Evolutionary conservation across 2,797 vertebrate genomes (phyloP).

Genomic region (Erethizon dorsatum): DNA sequence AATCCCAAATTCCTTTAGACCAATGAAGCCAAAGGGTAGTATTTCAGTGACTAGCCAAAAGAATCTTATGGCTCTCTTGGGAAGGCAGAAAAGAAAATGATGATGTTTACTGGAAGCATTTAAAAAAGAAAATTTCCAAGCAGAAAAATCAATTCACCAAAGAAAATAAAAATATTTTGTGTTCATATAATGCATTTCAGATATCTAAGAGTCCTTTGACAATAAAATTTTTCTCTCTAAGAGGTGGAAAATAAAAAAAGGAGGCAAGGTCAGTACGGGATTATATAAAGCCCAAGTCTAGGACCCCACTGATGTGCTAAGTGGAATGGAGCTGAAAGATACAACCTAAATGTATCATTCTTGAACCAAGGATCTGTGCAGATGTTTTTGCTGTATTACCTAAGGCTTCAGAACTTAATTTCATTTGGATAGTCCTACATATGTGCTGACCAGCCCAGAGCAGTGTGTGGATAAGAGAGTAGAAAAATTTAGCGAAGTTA

Average conservation of each 20-base stretch:
- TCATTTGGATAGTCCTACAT: background rate
- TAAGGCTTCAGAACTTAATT: background rate
- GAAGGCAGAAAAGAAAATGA: slow-evolving; percentile 67
- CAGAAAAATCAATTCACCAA: slow-evolving; percentile 46
- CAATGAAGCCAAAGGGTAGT: slow-evolving; percentile 58
- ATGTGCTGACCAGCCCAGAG: background rate
- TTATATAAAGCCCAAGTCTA: background rate
- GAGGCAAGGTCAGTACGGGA: background rate
- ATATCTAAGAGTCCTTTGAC: slow-evolving; percentile 9
- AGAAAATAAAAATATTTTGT: slow-evolving; percentile 66
- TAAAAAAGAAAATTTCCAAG: slow-evolving; percentile 55
- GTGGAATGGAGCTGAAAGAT: background rate
- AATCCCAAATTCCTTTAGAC: slow-evolving; percentile 66
- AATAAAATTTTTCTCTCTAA: slow-evolving; percentile 53
- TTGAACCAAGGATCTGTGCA: background rate
- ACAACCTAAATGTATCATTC: background rate
- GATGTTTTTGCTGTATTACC: background rate
- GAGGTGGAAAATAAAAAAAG: background rate
- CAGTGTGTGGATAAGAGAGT: background rate
- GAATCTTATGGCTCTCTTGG: slow-evolving; percentile 70
- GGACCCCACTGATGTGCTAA: background rate
- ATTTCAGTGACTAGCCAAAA: slow-evolving; percentile 75
- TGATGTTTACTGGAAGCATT: slow-evolving; percentile 59
- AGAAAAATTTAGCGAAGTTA: background rate
- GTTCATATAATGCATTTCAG: slow-evolving; percentile 23